phyloP scores from a whole-genome alignment of 2,888 invertebrate species.

The Therioaphis trifolii region DNA sequence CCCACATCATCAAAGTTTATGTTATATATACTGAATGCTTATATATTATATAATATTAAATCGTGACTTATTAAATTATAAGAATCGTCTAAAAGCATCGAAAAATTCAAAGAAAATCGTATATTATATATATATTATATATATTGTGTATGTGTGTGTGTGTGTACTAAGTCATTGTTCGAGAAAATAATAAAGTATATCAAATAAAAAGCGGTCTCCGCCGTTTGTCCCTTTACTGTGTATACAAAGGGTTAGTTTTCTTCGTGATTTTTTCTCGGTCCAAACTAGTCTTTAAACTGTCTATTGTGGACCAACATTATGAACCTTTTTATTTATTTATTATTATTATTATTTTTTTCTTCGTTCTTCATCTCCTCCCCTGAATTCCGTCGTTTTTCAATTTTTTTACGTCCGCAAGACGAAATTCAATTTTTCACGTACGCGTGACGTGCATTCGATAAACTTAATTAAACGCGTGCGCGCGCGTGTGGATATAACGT shows the following conservation, averaged over 20 bases:
- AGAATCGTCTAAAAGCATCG: background rate
- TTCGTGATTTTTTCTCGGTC: background rate
- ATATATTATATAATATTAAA: no score
- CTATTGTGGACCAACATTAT: background rate
- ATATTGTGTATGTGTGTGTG: no score
- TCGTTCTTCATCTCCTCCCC: no score
- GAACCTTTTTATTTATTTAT: background rate
- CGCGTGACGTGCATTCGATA: background rate
- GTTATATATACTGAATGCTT: no score
- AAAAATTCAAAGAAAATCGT: conserved; percentile 1
- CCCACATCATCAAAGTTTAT: no score
- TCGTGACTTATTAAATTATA: conserved; percentile 4
- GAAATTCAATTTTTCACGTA: background rate
- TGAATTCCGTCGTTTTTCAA: background rate
- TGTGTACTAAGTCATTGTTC: background rate
- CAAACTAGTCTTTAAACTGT: background rate
- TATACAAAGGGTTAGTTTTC: conserved; percentile 9
- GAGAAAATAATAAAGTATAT: conserved; percentile 16
- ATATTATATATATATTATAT: no score
- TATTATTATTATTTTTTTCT: no score
- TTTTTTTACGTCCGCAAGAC: background rate
- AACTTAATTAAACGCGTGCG: background rate
- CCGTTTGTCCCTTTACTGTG: background rate
- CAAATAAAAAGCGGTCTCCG: background rate
- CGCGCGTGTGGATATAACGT: no score